Base-by-base conservation (phyloP, 2,113 vertebrate genomes). In the Amblyornis subalaris region DNA sequence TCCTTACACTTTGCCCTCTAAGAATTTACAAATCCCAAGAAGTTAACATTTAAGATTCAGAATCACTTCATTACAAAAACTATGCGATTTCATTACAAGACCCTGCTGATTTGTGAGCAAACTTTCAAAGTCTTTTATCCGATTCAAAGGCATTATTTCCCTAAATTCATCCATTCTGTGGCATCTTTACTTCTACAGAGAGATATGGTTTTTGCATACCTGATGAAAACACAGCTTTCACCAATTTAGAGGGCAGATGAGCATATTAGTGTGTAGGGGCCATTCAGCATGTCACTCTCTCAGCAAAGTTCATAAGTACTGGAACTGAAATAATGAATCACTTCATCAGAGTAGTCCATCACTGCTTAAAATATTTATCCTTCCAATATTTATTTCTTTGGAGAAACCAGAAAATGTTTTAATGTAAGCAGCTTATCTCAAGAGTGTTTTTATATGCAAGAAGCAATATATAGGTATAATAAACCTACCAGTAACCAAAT, bases 1-100 rank as follows among this genome's bases (percentile, higher is more conserved):
- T 77, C 71, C 48, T 93, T 78, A 61, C 36, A 84, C 53, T 95
- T 90, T 89, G 18, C 72, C 44, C 57, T 89, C 14, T 65, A 87
- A 92, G 65, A 84, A 65, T 78, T 95, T 91, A 85, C 66, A 92
- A 89, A 89, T 84, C 86, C 76, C 57, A 89, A 35, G 48, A 64
- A 84, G 18, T 88, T 48, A 67, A 71, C 0, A 0, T 61, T 91
- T 81, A 76, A 81, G 72, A 75, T 69, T 69, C 31, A 77, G 86
- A 80, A 88, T 69, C n/a, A 38, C 50, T 85, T 92, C 29, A 47
- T 91, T 64, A 85, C 44, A 28, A 87, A 81, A 96, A 29, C 45
- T 61, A 12, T 40, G 22, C 6, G n/a, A 51, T 58, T 80, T 77
- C 47, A 53, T 61, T 85, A 75, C 44, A 93, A 92, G 72, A 51